phyloP scores from a whole-genome alignment of 2,113 vertebrate species.

The Forbesichthys agassizii region DNA sequence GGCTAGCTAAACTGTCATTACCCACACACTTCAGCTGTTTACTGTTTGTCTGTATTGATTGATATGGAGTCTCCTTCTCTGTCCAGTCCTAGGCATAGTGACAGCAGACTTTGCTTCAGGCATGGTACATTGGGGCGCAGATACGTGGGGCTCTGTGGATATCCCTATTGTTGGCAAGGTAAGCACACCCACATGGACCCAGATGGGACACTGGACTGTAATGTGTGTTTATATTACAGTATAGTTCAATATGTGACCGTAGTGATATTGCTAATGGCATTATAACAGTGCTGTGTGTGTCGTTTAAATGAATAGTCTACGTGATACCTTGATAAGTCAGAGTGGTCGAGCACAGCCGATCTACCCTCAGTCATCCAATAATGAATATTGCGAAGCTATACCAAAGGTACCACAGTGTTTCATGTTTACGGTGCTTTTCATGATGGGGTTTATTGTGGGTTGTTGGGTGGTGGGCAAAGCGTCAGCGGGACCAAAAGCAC shows the following conservation, averaged over 20 bases:
- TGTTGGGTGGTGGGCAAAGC: background rate
- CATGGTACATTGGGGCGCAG: slow-evolving; percentile 79
- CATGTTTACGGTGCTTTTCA: slow-evolving; percentile 46
- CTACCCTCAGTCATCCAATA: slow-evolving; percentile 2
- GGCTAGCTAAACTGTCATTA: too few relatives aligned
- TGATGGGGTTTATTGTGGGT: slow-evolving; percentile 45
- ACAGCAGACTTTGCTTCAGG: slow-evolving; percentile 84
- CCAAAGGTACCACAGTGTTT: slow-evolving; percentile 32
- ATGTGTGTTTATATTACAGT: background rate
- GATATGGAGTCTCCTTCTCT: background rate
- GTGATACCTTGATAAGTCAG: too few relatives aligned
- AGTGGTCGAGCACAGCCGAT: background rate
- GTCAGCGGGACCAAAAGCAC: slow-evolving; percentile 60
- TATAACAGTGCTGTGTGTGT: background rate
- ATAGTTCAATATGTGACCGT: background rate
- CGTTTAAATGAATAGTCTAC: background rate
- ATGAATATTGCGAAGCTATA: background rate
- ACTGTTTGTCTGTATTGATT: slow-evolving; percentile 13
- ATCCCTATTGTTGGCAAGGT: slow-evolving; percentile 85
- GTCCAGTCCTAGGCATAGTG: slow-evolving; percentile 80
- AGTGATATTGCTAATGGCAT: background rate
- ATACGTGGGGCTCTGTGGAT: slow-evolving; percentile 86
- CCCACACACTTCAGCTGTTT: background rate
- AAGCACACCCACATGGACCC: slow-evolving; percentile 32
- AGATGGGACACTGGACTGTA: background rate